These are phyloP conservation scores for Actinopyga echinites DNA, from an alignment of 53 echinoderm and acorn worm species.

Conservation along the genomic window DNA sequence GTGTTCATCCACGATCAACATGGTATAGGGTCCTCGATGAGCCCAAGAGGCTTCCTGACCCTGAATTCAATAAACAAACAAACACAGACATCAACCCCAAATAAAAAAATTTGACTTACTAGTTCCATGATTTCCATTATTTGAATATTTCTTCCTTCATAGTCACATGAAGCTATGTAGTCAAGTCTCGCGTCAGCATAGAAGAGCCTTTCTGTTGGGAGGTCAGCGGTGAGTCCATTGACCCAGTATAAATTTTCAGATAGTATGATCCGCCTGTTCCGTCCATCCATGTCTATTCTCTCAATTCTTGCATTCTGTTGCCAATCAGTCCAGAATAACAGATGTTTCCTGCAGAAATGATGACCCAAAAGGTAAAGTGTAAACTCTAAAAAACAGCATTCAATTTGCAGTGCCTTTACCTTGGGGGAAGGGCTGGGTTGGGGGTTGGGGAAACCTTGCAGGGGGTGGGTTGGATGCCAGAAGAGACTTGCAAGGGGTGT, in stretches of 20 bases:
- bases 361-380: not conserved
- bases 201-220: conserved; percentile 66
- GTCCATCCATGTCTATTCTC: conserved; percentile 54
- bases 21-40: too few species aligned
- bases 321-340: conserved; percentile 64
- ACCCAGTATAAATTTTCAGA: conserved; percentile 31
- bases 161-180: conserved; percentile 72
- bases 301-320: conserved; percentile 56
- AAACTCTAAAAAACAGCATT: too few species aligned
- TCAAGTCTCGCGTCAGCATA: conserved; percentile 62
- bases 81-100: too few species aligned
- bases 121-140: not conserved
- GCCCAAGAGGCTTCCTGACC: too few species aligned
- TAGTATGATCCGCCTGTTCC: conserved; percentile 18
- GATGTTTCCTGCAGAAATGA: conserved; percentile 43
- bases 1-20: too few species aligned
- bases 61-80: too few species aligned
- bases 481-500: too few species aligned
- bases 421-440: too few species aligned
- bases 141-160: conserved; percentile 59
- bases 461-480: too few species aligned
- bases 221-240: conserved; percentile 57
- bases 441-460: too few species aligned
- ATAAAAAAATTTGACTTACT: not conserved
- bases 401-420: too few species aligned